Evolutionary conservation across 2,888 invertebrate genomes (phyloP), one percentile per base, ranked within the genome.

Genomic region (Beris morrisii): DNA sequence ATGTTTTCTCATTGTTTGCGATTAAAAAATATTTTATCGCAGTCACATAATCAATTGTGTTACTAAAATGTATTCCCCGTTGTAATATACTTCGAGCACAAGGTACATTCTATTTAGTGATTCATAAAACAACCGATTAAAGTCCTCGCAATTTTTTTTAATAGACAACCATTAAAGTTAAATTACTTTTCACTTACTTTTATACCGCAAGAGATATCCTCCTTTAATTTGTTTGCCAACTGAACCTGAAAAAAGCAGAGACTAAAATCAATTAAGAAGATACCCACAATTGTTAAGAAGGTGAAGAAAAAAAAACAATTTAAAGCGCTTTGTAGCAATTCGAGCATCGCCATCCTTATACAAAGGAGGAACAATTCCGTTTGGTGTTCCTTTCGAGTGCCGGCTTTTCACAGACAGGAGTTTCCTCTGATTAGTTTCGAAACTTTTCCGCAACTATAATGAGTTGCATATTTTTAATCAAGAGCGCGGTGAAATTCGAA

Each of bases 141-240:
- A 22, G 22, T 22, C 22, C 22, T 22, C 22, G 22, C 38, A 38
- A 38, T 9, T 38, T 9, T 9, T 38, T 9, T 38, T 38, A 38
- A 38, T 38, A 38, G 38, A 22, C 38, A 7, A 38, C 2, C 1
- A 38, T 38, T 38, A 7, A 38, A 38, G 5, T 38, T 38, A 38
- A 38, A 38, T 38, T 38, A 38, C 9, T 7, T 38, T 28, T 43
- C 73, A 88, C 90, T 88, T 82, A 90, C 90, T 86, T 85, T 88
- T 88, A 77, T 90, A 89, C 70, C 90, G 85, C 64, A 89, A 82
- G 79, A 90, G 85, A 77, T 90, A 90, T 54, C 90, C 90, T 67
- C 89, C 89, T 79, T 90, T 90, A 74, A 90, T 84, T 80, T 88
- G 89, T 76, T 88, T 89, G 67, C 86, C 86, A 71, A 83, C 83